These are phyloP conservation scores for Eremobia ochroleuca DNA, from an alignment of 2,888 invertebrate genomes.

Conservation along the genomic window DNA sequence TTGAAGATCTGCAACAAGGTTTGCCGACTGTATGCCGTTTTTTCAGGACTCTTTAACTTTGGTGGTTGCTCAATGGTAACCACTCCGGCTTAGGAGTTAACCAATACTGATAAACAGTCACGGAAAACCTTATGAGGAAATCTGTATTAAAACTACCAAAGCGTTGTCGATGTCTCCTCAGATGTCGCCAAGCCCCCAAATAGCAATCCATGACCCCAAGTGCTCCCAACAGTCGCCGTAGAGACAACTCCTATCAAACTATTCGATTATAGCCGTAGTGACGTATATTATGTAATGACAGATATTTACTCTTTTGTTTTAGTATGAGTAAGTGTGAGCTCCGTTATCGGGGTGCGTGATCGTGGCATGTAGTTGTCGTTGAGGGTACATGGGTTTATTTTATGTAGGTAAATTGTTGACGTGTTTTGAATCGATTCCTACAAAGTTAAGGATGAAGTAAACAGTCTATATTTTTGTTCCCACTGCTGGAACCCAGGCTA, in stretches of 20 bases:
- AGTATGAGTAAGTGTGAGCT: conserved; percentile 19
- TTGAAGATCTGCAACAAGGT: not conserved
- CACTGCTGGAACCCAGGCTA: no score
- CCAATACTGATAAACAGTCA: not conserved
- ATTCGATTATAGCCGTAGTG: conserved; percentile 7
- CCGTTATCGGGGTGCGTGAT: conserved; percentile 57
- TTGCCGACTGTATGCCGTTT: not conserved
- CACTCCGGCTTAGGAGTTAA: not conserved
- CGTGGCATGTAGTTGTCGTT: conserved; percentile 39
- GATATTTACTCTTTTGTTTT: conserved; percentile 26
- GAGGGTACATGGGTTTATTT: conserved; percentile 14
- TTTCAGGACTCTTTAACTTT: not conserved
- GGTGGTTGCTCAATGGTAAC: not conserved
- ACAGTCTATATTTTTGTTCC: no score
- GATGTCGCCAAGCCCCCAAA: conserved; percentile 25
- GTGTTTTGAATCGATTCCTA: not conserved
- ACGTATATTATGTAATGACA: conserved; percentile 41
- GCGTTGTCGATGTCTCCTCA: not conserved
- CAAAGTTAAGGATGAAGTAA: not conserved
- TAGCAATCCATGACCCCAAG: conserved; percentile 3
- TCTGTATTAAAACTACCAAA: not conserved
- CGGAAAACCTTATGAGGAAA: not conserved
- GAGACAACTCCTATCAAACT: conserved; percentile 22
- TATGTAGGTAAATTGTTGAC: conserved; percentile 10
- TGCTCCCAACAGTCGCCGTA: conserved; percentile 15